Conservation (phyloP, 1,140 invertebrate genomes). For the Charaxes varanes region DNA sequence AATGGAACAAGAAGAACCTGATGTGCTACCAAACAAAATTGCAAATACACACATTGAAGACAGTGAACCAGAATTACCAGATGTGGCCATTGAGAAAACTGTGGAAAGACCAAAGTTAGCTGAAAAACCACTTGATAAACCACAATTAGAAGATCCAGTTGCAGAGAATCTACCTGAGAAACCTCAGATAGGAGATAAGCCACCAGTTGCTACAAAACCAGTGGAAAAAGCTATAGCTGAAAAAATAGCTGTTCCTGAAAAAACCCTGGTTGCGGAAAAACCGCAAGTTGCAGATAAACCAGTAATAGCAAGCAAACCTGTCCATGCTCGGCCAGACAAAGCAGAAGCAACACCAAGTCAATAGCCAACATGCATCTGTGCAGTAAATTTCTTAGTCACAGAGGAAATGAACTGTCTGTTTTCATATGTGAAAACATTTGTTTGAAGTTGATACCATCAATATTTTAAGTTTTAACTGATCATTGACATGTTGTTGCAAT, state of each 20-base stretch:
- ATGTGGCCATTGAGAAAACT: conserved; percentile 11
- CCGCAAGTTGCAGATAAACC: conserved; percentile 25
- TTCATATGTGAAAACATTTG: conserved; percentile 59
- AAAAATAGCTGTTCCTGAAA: conserved; percentile 36
- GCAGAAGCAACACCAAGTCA: conserved; percentile 48
- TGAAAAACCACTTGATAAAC: conserved; percentile 21
- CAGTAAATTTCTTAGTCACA: conserved; percentile 26
- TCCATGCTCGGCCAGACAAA: conserved; percentile 42
- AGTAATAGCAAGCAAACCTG: conserved; percentile 37
- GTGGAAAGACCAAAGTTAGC: conserved; percentile 23
- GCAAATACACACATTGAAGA: conserved; percentile 53
- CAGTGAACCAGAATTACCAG: conserved; percentile 21
- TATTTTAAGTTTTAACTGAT: conserved; percentile 25
- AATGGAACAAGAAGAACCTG: conserved; percentile 61
- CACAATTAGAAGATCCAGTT: conserved; percentile 15
- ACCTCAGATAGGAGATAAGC: conserved; percentile 32
- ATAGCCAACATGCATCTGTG: conserved; percentile 52
- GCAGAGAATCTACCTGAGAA: conserved; percentile 25
- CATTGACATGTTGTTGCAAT: conserved; percentile 16
- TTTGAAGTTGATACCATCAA: too few relatives aligned
- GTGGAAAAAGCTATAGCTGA: conserved; percentile 37
- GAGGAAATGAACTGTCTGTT: conserved; percentile 55
- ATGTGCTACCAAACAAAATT: conserved; percentile 45
- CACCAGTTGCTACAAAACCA: conserved; percentile 24
- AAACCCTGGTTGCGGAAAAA: conserved; percentile 24